Percentiles rank a stretch among this genome's conserved stretches.
phyloP scores from a whole-genome alignment of 2,797 vertebrate species.

The Halcyon badia region DNA sequence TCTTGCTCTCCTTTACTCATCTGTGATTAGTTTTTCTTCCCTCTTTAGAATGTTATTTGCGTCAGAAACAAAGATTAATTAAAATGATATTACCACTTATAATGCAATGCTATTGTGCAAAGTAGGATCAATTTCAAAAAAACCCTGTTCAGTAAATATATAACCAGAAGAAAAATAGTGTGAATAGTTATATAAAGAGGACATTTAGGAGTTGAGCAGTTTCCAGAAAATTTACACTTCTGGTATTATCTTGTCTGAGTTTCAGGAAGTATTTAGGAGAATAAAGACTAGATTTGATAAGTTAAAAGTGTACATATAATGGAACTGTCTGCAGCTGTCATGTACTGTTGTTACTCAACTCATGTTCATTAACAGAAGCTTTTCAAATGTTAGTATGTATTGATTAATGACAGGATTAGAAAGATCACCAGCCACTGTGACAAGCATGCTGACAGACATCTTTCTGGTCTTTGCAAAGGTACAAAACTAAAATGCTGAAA shows the following conservation, averaged over 20 bases:
- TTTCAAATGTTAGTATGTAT: neutral
- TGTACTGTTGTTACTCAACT: neutral
- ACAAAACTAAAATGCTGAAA: neutral
- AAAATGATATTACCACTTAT: neutral
- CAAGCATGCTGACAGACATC: neutral
- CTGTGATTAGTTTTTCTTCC: neutral
- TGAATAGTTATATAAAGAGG: neutral
- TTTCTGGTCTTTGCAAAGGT: neutral
- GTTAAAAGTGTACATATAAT: neutral
- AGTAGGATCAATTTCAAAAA: neutral
- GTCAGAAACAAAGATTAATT: neutral
- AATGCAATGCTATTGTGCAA: neutral
- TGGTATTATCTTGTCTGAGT: neutral
- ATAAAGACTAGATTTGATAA: neutral
- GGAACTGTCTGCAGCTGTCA: neutral
- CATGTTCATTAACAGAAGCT: neutral
- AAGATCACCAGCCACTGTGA: neutral
- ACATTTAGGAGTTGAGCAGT: neutral
- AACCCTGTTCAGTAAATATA: neutral
- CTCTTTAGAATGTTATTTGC: neutral
- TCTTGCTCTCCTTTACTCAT: neutral
- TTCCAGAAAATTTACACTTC: neutral
- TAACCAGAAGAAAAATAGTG: neutral
- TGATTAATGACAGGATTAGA: neutral
- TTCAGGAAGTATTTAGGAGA: neutral